Evolutionary conservation across 2,113 vertebrate species (phyloP).

Genomic region (Plestiodon gilberti): DNA sequence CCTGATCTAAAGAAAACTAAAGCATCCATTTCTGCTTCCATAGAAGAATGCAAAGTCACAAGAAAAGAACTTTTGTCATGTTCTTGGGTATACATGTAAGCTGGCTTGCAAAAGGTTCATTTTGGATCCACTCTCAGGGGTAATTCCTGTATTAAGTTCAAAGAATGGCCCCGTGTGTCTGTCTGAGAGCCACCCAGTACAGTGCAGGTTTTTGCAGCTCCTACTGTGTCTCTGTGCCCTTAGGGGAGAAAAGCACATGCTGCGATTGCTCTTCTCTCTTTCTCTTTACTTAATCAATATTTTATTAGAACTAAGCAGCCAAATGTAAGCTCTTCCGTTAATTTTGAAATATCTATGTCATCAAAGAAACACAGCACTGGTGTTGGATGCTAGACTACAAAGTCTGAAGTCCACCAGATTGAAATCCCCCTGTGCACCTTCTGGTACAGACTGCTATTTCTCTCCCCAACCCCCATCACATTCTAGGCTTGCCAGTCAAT

Average conservation of each 20-base stretch:
- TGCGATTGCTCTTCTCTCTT: neutral
- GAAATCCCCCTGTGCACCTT: neutral
- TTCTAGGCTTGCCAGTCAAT: neutral
- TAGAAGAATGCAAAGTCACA: neutral
- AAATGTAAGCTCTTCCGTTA: neutral
- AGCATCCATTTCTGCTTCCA: neutral
- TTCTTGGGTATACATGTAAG: neutral
- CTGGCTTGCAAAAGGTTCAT: neutral
- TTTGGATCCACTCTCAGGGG: neutral
- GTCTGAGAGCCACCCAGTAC: neutral
- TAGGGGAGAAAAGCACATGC: neutral
- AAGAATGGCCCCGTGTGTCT: neutral
- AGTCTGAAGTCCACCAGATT: neutral
- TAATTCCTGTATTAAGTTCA: neutral
- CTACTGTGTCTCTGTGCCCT: neutral
- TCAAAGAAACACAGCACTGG: neutral
- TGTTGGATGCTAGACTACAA: neutral
- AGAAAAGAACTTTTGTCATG: neutral
- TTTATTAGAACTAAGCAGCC: constrained; percentile 3
- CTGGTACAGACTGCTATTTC: neutral
- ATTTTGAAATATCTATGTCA: neutral
- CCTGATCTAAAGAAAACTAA: neutral
- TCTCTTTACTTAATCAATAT: constrained; percentile 4
- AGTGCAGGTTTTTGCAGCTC: neutral
- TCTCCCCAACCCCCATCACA: neutral